Conservation (phyloP, 64 coral and sea anemone species). For the Catalaphyllia jardinei region DNA sequence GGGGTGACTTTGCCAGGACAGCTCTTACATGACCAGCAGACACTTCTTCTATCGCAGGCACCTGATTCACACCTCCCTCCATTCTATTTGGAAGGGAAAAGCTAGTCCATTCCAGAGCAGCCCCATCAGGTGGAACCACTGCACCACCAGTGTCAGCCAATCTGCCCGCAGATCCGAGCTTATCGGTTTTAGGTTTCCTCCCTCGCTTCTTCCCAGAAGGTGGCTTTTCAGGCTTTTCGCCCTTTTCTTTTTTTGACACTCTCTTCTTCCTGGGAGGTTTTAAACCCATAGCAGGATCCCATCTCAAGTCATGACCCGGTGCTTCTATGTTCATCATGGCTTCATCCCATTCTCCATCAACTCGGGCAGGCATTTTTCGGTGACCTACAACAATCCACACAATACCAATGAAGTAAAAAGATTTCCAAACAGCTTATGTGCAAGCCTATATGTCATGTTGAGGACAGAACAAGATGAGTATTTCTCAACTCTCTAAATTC, state of each 20-base stretch:
- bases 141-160: conserved; percentile 63
- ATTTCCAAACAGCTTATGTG: not conserved
- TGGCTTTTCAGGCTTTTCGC: conserved; percentile 89
- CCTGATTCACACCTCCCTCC: not conserved
- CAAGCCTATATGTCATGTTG: not conserved
- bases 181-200: conserved; percentile 93
- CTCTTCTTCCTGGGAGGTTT: conserved; percentile 90
- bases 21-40: not conserved
- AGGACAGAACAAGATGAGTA: not conserved
- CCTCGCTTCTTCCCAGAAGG: conserved; percentile 86
- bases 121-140: conserved; percentile 23
- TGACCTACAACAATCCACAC: not conserved
- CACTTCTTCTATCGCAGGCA: not conserved
- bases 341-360: conserved; percentile 45
- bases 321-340: conserved; percentile 20
- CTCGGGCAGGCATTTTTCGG: conserved; percentile 22
- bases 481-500: too few relatives aligned
- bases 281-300: conserved; percentile 26
- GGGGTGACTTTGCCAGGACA: not conserved
- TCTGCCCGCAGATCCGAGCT: conserved; percentile 98
- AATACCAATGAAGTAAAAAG: not conserved
- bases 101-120: conserved; percentile 49
- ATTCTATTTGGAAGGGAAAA: conserved; percentile 16
- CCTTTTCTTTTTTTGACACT: conserved; percentile 70
- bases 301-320: conserved; percentile 25